Conservation (phyloP, 2,113 vertebrate species). For the Microcebus griseorufus region DNA sequence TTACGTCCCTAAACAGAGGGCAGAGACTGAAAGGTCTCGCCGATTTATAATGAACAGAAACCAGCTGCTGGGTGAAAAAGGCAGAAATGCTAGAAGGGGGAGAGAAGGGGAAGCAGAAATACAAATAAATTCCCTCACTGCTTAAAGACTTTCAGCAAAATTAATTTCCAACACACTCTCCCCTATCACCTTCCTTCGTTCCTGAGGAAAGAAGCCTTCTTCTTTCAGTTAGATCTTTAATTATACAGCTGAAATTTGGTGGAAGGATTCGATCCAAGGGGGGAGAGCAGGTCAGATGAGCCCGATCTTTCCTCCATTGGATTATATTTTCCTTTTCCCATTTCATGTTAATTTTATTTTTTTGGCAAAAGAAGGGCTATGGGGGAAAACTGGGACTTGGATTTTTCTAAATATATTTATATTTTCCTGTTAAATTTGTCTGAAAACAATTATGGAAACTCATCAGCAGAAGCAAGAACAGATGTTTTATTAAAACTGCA, state of each 20-base stretch:
- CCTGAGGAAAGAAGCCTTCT: slow-evolving; percentile 46
- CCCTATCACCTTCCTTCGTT: slow-evolving; percentile 30
- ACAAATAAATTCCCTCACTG: slow-evolving; percentile 64
- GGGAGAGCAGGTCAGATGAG: slow-evolving; percentile 65
- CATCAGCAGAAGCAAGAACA: slow-evolving; percentile 89
- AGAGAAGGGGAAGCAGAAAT: slow-evolving; percentile 60
- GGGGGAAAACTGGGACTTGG: slow-evolving; percentile 49
- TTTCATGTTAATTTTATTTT: slow-evolving; percentile 34
- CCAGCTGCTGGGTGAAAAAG: slow-evolving; percentile 82
- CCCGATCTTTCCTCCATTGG: slow-evolving; percentile 39
- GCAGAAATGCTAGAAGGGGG: slow-evolving; percentile 69
- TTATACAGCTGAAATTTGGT: slow-evolving; percentile 68
- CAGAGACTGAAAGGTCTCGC: slow-evolving; percentile 86
- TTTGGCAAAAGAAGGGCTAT: slow-evolving; percentile 45
- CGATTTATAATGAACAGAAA: slow-evolving; percentile 88
- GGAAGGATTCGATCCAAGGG: slow-evolving; percentile 72
- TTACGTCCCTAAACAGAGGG: slow-evolving; percentile 88
- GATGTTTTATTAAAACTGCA: slow-evolving; percentile 91
- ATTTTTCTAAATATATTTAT: slow-evolving; percentile 78
- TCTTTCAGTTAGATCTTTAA: slow-evolving; percentile 68
- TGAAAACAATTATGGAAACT: slow-evolving; percentile 89
- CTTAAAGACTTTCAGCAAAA: slow-evolving; percentile 54
- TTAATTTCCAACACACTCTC: slow-evolving; percentile 57
- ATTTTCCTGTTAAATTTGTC: slow-evolving; percentile 85
- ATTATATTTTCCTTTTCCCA: slow-evolving; percentile 62